These are phyloP conservation scores for Heterodera carotae DNA, from an alignment of 1,140 invertebrate genomes.

Conservation along the genomic window DNA sequence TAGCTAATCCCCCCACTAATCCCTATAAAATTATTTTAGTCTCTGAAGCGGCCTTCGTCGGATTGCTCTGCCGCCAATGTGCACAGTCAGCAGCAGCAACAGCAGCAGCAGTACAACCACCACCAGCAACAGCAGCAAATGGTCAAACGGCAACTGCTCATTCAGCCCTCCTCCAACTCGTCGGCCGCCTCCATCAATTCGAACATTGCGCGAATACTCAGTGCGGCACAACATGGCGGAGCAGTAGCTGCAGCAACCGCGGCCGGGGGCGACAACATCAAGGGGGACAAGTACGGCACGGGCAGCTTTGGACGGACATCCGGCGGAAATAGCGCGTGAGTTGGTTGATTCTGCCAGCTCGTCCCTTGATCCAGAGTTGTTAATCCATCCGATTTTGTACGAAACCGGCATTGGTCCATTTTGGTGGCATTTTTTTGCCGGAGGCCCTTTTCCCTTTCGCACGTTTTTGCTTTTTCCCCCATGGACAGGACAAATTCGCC, in stretches of 20 bases:
- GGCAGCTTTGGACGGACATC: conserved; percentile 5
- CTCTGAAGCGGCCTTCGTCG: conserved; percentile 43
- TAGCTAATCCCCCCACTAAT: too few relatives aligned
- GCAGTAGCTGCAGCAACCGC: too few relatives aligned
- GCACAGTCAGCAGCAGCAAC: neutral
- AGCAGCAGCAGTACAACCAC: neutral
- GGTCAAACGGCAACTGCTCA: conserved; percentile 7
- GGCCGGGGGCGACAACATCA: neutral
- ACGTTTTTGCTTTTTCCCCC: conserved; percentile 8
- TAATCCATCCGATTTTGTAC: too few relatives aligned
- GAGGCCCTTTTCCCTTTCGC: neutral
- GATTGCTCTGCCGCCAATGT: neutral
- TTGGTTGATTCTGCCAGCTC: too few relatives aligned
- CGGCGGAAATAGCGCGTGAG: conserved; percentile 22
- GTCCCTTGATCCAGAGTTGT: too few relatives aligned
- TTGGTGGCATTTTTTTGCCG: neutral
- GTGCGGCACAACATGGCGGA: conserved; percentile 15
- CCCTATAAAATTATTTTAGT: conserved; percentile 23
- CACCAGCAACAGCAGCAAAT: neutral
- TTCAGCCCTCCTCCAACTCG: conserved; percentile 1
- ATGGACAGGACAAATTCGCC: conserved; percentile 22
- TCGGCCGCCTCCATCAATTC: conserved; percentile 25
- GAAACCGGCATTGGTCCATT: too few relatives aligned
- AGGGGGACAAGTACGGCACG: neutral
- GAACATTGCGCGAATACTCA: conserved; percentile 28